phyloP scores from a whole-genome alignment of 2,888 invertebrate species.

The Melolontha melolontha region DNA sequence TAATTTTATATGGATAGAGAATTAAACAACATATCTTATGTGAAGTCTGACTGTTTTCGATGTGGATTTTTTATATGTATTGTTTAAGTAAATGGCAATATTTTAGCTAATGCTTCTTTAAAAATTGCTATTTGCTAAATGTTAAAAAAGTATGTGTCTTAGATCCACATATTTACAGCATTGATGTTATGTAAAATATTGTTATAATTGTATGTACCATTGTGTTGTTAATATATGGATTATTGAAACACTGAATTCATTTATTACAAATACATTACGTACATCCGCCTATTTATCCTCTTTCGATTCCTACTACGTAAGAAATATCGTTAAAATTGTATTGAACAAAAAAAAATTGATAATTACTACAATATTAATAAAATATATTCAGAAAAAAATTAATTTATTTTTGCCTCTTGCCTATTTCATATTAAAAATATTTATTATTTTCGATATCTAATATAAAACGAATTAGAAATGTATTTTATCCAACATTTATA shows the following conservation, averaged over 20 bases:
- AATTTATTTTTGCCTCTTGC: too few relatives aligned
- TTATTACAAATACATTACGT: conserved; percentile 22
- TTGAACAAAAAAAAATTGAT: background rate
- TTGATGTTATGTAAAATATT: conserved; percentile 54
- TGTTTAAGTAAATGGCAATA: conserved; percentile 46
- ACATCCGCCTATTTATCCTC: conserved; percentile 28
- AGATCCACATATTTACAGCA: conserved; percentile 63
- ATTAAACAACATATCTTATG: conserved; percentile 51
- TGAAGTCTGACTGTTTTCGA: conserved; percentile 42
- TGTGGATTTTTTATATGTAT: conserved; percentile 34
- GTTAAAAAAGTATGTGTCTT: conserved; percentile 45
- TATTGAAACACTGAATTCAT: conserved; percentile 54
- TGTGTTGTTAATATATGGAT: conserved; percentile 64
- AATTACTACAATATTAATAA: too few relatives aligned
- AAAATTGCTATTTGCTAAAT: conserved; percentile 36
- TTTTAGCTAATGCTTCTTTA: conserved; percentile 7
- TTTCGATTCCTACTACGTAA: background rate
- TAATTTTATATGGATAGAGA: conserved; percentile 18
- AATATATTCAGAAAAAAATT: too few relatives aligned
- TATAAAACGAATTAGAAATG: too few relatives aligned
- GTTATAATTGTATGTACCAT: conserved; percentile 56
- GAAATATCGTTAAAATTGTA: background rate
- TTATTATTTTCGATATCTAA: too few relatives aligned
- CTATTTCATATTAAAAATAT: too few relatives aligned
- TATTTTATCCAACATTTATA: too few relatives aligned